Evolutionary conservation across 64 coral and sea anemone species (phyloP).

Genomic region (Dendronephthya gigantea): DNA sequence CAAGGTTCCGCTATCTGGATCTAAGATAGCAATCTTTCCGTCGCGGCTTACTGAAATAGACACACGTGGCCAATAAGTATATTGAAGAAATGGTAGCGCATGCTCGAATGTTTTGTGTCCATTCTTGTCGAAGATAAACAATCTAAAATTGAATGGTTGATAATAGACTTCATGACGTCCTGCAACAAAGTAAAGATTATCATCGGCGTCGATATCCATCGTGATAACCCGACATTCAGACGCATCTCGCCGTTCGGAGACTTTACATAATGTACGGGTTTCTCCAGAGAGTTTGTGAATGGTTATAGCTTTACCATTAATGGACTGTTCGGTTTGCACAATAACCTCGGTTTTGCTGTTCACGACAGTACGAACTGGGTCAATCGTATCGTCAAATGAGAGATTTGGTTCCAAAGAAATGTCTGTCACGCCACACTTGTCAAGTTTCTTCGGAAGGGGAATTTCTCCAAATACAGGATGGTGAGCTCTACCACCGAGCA

Average conservation of each 20-base stretch:
- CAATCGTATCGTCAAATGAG: slow-evolving; percentile 12
- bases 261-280: neutral
- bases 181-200: neutral
- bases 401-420: neutral
- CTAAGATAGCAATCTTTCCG: neutral
- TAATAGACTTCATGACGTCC: neutral
- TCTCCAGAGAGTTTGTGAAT: neutral
- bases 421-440: neutral
- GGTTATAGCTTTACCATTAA: neutral
- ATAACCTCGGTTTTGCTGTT: slow-evolving; percentile 20
- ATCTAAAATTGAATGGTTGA: neutral
- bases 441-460: slow-evolving; percentile 14
- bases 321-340: neutral
- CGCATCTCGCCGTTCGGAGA: neutral
- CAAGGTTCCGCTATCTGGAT: neutral
- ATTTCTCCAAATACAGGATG: slow-evolving; percentile 13
- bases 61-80: neutral
- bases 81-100: neutral
- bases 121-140: neutral
- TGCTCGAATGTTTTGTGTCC: neutral
- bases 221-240: neutral
- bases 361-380: neutral
- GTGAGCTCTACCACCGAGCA: slow-evolving; percentile 11
- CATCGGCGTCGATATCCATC: neutral
- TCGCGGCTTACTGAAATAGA: neutral